A percentile compares a stretch with the other conserved stretches of the same genome.
phyloP scores from a whole-genome alignment of 2,113 vertebrate genomes.

The Pollimyrus isidori region DNA sequence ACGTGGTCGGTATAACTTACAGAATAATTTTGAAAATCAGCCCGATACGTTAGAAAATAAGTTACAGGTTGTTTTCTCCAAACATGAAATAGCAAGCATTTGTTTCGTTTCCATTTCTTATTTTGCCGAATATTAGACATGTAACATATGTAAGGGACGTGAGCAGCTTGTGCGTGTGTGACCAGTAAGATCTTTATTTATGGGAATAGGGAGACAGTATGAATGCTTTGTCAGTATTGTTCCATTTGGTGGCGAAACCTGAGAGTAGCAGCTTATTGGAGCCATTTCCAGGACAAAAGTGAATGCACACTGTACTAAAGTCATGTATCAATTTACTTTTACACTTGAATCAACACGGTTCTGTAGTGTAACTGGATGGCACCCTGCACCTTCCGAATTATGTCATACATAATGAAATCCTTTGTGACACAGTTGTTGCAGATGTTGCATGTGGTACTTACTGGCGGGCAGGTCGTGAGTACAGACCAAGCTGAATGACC shows the following conservation, averaged over 20 bases:
- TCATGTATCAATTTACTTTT: constrained; percentile 1
- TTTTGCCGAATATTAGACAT: not conserved
- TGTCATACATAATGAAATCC: not conserved
- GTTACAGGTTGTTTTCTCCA: not conserved
- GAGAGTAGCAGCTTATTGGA: not conserved
- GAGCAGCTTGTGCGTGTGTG: not conserved
- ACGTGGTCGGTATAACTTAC: not conserved
- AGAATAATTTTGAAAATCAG: not conserved
- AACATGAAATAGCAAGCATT: not conserved
- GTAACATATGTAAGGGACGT: not conserved
- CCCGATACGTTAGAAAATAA: not conserved
- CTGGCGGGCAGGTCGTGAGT: not conserved
- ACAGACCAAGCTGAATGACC: not conserved
- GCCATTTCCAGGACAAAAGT: not conserved
- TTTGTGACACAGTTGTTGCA: not conserved
- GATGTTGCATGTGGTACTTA: not conserved
- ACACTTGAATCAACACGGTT: constrained; percentile 2
- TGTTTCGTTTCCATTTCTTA: not conserved
- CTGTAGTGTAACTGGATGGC: not conserved
- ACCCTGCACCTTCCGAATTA: not conserved
- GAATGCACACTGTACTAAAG: not conserved
- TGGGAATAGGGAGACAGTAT: not conserved
- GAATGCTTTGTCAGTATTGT: not conserved
- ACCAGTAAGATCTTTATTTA: not conserved
- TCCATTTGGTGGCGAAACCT: not conserved